Base-by-base conservation (phyloP, 2,113 vertebrate genomes). In the Phoenicopterus ruber region DNA sequence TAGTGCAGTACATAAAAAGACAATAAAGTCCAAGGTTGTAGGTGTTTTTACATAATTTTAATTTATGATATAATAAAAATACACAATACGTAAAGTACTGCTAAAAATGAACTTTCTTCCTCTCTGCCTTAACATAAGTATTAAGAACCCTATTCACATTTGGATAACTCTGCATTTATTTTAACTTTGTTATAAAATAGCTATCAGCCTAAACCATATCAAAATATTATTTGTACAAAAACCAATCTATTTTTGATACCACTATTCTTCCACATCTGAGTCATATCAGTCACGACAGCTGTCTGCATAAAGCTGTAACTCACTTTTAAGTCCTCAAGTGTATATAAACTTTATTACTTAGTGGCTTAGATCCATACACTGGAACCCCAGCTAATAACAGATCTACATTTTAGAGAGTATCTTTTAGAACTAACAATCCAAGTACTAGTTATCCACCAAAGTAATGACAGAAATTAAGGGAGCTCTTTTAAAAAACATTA, bases 11-110 rank as follows among this genome's bases (percentile, higher is more conserved):
- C 47, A 82, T 96, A 88, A 95, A 95, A 90, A 90, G 40, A 34
- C 40, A 90, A 79, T 93, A 38, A 91, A 93, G 52, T 86, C 44
- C 42, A 50, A 79, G n/a, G 9, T 47, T 94, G 69, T 54, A 78
- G 84, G 67, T 94, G 74, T 28, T 91, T 96, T 93, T 79, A 85
- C 70, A 82, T 96, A 79, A 85, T 84, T 94, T 93, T 88, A 91
- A 86, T 94, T 96, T 89, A 93, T 70, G 93, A 84, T 74, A 79
- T 57, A 91, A 91, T 95, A 93, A 96, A 96, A 96, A 87, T 36
- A 44, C 19, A 74, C 47, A 91, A 94, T 52, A 42, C 1, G 2
- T 77, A 52, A 88, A 86, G 24, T 61, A 57, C 61, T 57, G 49
- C 65, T 80, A 66, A 93, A 94, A 95, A 93, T 84, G 17, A 93